A percentile compares a stretch with the other conserved stretches of the same genome.
phyloP scores from a whole-genome alignment of 2,888 invertebrate genomes.

The Hartigia nigra region DNA sequence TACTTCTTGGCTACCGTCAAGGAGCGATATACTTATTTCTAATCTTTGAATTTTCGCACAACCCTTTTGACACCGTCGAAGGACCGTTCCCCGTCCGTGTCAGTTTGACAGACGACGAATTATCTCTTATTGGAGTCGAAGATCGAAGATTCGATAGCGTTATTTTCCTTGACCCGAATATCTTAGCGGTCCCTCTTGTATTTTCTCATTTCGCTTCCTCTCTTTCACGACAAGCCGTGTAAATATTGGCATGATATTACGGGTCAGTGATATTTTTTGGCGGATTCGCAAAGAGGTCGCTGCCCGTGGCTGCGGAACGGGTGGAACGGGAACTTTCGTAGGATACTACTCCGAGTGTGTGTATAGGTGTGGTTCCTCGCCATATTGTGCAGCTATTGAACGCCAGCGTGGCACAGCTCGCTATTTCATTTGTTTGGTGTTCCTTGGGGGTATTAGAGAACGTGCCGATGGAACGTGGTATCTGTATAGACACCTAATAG shows the following conservation, averaged over 20 bases:
- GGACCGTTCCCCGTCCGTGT: background rate
- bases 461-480: constrained; percentile 55
- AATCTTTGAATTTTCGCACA: background rate
- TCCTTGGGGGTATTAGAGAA: constrained; percentile 56
- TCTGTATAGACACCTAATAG: constrained; percentile 58
- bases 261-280: constrained; percentile 31
- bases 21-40: background rate
- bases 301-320: background rate
- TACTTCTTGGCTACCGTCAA: background rate
- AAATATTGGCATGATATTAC: constrained; percentile 36
- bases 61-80: background rate
- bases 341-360: background rate
- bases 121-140: background rate
- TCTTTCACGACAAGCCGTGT: constrained; percentile 19
- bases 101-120: background rate
- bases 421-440: constrained; percentile 58
- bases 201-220: constrained; percentile 1
- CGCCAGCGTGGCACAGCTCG: constrained; percentile 14
- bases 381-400: constrained; percentile 36
- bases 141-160: background rate
- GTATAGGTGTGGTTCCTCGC: constrained; percentile 38
- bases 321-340: constrained; percentile 13
- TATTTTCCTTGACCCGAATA: background rate
- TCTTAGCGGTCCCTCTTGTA: background rate
- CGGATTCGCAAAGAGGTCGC: background rate